phyloP scores from a whole-genome alignment of 92 coral and sea anemone species.

The Actinernus sp. region DNA sequence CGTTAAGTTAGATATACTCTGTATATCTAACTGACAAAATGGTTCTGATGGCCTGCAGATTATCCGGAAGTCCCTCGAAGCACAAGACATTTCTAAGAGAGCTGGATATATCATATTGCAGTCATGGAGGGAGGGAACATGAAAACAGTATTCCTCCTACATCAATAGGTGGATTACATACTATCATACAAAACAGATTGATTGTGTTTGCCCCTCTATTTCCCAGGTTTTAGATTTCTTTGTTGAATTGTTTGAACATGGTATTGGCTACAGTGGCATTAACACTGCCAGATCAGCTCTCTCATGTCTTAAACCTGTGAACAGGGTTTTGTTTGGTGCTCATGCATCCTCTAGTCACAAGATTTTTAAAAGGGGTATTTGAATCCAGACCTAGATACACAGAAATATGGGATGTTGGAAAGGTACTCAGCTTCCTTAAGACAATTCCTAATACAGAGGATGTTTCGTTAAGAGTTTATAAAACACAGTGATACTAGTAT shows the following conservation, averaged over 20 bases:
- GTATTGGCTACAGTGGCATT: constrained; percentile 40
- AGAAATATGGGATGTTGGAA: constrained; percentile 17
- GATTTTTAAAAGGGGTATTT: constrained; percentile 14
- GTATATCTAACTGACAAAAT: no score
- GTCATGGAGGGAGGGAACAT: constrained; percentile 56
- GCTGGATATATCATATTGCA: constrained; percentile 33
- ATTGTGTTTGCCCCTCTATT: constrained; percentile 29
- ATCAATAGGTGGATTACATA: constrained; percentile 21
- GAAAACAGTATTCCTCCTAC: constrained; percentile 41
- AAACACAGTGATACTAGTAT: neutral
- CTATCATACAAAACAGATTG: constrained; percentile 20
- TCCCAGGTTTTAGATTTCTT: constrained; percentile 39
- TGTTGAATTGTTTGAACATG: constrained; percentile 18
- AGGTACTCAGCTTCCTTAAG: constrained; percentile 12
- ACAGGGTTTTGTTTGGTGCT: neutral
- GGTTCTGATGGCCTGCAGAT: no score
- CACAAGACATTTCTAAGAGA: constrained; percentile 16
- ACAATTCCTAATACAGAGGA: neutral
- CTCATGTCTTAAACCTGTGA: constrained; percentile 4
- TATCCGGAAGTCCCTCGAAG: constrained; percentile 32
- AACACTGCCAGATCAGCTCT: constrained; percentile 27
- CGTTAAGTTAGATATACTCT: no score
- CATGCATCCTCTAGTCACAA: constrained; percentile 16
- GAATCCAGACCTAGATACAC: constrained; percentile 25
- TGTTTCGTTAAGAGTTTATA: neutral